phyloP scores from a whole-genome alignment of 1,140 invertebrate species.

The Magallana angulata region DNA sequence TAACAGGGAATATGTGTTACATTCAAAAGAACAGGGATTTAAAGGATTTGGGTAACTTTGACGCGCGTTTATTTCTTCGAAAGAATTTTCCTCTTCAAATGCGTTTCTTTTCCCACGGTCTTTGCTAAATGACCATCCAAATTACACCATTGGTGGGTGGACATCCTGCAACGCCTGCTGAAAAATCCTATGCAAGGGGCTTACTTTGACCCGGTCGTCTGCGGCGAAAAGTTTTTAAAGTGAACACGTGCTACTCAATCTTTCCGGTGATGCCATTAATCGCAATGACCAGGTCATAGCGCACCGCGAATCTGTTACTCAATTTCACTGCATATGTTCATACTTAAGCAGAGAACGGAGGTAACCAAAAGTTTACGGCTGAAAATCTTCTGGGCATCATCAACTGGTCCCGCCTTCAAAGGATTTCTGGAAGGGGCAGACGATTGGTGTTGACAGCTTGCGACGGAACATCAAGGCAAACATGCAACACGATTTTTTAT shows the following conservation, averaged over 20 bases:
- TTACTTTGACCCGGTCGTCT: constrained; percentile 2
- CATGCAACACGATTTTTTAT: background rate
- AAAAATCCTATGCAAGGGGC: constrained; percentile 16
- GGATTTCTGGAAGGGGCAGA: background rate
- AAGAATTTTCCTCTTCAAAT: background rate
- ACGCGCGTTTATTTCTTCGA: background rate
- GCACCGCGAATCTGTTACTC: background rate
- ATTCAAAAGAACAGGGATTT: too few relatives aligned
- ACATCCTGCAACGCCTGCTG: constrained; percentile 15
- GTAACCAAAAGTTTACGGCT: constrained; percentile 5
- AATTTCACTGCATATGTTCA: constrained; percentile 31
- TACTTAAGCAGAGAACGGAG: background rate
- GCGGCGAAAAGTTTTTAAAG: background rate
- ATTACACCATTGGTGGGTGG: background rate
- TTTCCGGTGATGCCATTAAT: constrained; percentile 29
- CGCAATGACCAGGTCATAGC: constrained; percentile 18
- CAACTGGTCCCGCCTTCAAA: background rate
- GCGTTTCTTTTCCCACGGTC: background rate
- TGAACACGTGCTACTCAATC: constrained; percentile 24
- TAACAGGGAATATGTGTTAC: too few relatives aligned
- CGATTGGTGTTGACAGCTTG: constrained; percentile 18
- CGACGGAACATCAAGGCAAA: background rate
- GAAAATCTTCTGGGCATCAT: background rate
- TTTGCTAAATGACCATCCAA: background rate
- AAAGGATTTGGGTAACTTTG: too few relatives aligned